phyloP scores from a whole-genome alignment of 1,140 invertebrate species.

The Caenorhabditis briggsae region DNA sequence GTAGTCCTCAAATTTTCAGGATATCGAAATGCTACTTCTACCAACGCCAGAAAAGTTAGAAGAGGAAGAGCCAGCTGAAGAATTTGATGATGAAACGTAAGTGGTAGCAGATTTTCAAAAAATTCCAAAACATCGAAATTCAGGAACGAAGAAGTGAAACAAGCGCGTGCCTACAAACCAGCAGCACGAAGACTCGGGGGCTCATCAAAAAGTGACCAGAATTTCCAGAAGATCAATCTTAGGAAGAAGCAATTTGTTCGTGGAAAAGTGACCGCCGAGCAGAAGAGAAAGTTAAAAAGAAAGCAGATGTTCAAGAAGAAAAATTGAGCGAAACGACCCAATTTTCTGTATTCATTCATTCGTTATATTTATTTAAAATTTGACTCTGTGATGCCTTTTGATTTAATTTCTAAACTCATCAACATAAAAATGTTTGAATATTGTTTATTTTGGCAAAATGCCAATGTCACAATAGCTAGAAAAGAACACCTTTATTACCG shows the following conservation, averaged over 20 bases:
- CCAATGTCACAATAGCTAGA: neutral
- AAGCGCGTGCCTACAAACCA: neutral
- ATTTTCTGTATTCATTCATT: neutral
- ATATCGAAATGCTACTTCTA: constrained; percentile 52
- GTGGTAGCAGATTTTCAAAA: neutral
- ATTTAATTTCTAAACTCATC: too few species aligned
- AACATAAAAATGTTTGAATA: neutral
- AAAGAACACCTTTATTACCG: constrained; percentile 43
- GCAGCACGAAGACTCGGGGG: neutral
- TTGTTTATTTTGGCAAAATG: neutral
- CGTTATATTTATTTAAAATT: neutral
- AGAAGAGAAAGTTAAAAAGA: constrained; percentile 55
- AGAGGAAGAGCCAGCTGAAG: neutral
- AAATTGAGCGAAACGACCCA: too few species aligned
- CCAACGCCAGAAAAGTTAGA: constrained; percentile 1
- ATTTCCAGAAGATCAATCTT: constrained; percentile 57
- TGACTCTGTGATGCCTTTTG: too few species aligned
- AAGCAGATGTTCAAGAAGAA: constrained; percentile 61
- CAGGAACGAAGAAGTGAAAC: constrained; percentile 31
- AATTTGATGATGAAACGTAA: constrained; percentile 48
- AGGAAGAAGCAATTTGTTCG: constrained; percentile 58
- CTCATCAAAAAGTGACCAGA: constrained; percentile 9
- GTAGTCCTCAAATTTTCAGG: constrained; percentile 4
- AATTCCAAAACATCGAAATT: neutral
- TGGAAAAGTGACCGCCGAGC: constrained; percentile 57